phyloP scores from a whole-genome alignment of 2,113 vertebrate species.

The Oreotrochilus melanogaster region DNA sequence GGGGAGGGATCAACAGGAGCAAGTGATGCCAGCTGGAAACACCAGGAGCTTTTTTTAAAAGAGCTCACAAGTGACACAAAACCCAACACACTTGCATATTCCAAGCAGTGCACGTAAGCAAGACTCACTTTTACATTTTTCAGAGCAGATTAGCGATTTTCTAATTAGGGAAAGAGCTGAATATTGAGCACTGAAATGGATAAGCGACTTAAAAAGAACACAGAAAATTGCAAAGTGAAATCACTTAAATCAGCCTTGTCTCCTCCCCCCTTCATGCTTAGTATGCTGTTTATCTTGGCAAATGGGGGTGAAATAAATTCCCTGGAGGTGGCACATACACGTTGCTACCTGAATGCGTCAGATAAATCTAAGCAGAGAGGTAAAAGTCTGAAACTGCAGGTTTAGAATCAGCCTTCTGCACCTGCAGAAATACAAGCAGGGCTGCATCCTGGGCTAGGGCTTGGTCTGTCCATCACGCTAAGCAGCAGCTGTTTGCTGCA shows the following conservation, averaged over 20 bases:
- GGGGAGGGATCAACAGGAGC: neutral
- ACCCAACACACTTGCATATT: slow-evolving; percentile 32
- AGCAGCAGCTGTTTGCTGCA: neutral
- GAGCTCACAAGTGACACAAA: slow-evolving; percentile 33
- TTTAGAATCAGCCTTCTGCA: neutral
- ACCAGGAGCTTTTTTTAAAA: slow-evolving; percentile 39
- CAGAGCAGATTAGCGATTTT: slow-evolving; percentile 74
- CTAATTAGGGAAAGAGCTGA: slow-evolving; percentile 72
- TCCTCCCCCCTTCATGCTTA: slow-evolving; percentile 50
- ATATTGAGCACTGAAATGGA: slow-evolving; percentile 74
- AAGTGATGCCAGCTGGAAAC: slow-evolving; percentile 43
- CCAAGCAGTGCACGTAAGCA: slow-evolving; percentile 63
- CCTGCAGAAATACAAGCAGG: neutral
- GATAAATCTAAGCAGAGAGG: neutral
- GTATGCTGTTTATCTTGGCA: slow-evolving; percentile 66
- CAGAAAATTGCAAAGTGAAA: slow-evolving; percentile 68
- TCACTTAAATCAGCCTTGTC: slow-evolving; percentile 68
- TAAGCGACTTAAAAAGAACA: slow-evolving; percentile 73
- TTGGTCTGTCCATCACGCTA: fast-evolving
- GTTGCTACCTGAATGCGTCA: slow-evolving; percentile 21
- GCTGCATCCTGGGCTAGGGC: neutral
- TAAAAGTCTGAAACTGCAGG: neutral
- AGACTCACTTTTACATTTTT: slow-evolving; percentile 71
- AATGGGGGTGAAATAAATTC: slow-evolving; percentile 60
- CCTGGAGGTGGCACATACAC: slow-evolving; percentile 19